Evolutionary conservation across 2,888 invertebrate genomes (phyloP).

Genomic region (Pristionchus maxplancki): DNA sequence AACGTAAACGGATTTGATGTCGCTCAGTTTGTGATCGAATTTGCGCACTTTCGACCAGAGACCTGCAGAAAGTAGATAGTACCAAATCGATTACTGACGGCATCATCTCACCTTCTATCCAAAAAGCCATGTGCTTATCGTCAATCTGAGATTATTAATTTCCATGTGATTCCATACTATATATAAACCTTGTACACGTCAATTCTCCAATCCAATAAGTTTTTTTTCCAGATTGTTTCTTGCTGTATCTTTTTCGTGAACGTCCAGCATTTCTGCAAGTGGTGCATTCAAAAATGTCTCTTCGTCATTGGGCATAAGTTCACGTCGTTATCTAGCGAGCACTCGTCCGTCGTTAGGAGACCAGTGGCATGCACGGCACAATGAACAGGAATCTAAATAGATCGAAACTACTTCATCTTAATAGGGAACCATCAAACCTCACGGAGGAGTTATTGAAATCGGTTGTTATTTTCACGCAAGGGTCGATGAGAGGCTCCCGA

Average conservation of each 20-base stretch:
- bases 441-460: no score
- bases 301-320: no score
- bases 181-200: background rate
- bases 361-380: no score
- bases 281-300: no score
- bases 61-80: no score
- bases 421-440: no score
- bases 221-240: background rate
- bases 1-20: background rate
- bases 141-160: background rate
- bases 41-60: background rate
- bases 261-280: no score
- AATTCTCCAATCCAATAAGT: background rate
- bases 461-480: no score
- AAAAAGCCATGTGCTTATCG: background rate
- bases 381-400: background rate
- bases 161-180: background rate
- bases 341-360: no score
- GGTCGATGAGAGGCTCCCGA: no score
- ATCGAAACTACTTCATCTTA: background rate
- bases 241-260: no score
- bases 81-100: background rate
- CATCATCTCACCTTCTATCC: background rate
- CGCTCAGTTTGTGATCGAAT: background rate
- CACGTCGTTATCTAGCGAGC: no score